Evolutionary conservation across 2,888 invertebrate genomes (phyloP), one percentile per base, ranked within the genome.

Genomic region (Ormyrus labotus): DNA sequence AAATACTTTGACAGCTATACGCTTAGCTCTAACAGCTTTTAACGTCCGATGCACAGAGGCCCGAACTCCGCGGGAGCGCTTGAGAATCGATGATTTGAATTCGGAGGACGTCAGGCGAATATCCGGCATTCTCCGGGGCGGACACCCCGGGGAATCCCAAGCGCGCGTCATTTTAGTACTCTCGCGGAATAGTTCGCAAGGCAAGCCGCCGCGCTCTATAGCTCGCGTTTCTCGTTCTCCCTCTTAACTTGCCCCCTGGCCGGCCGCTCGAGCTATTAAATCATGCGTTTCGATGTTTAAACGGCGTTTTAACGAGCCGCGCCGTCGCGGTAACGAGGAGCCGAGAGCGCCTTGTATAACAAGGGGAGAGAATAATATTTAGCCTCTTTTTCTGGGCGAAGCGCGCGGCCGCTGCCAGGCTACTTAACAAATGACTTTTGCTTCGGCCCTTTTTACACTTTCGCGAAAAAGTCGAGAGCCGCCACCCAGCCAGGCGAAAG

Each of bases 381-480:
- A 34, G 74, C 69, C 60, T 74, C 48, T 64, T 74, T 64, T 63
- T 78, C 63, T 3, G 68, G 7, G 34, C 10, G 7, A 11, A 67
- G 19, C 5, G 45, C 8, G 50, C 5, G 58, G 13, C 13, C 47
- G 11, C 6, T 10, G 51, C 34, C 45, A 5, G 53, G 65, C 74
- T 70, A 67, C 78, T 81, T 81, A 78, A 78, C 78, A 70, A 71
- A 78, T 69, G 79, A 79, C 79, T 79, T 82, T 79, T 72, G 65
- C 72, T 76, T 55, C 51, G 45, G 34, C 45, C 58, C 61, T 74
- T 74, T 74, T 78, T 82, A 76, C 72, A 68, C 75, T 68, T 78
- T 81, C 61, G 68, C 57, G 74, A 74, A 74, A 81, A 78, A 65
- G 45, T 34, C 34, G 34, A 34, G 34, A 34, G 34, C 4, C 34